Evolutionary conservation across 2,113 vertebrate genomes (phyloP).

Genomic region (human (Homo sapiens)): GRCh38 chr4:154050501-154051000

Average conservation of each 20-base stretch:
- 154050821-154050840: no score
- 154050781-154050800: no score
- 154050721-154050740: neutral
- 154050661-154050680: neutral
- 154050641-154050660: neutral
- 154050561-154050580: neutral
- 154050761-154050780: neutral
- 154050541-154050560: neutral
- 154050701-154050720: neutral
- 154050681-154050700: neutral
- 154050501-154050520: neutral
- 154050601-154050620: neutral
- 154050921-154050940: no score
- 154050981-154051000: no score
- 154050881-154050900: no score
- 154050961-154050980: no score
- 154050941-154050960: no score
- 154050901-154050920: no score
- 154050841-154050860: no score
- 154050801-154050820: no score
- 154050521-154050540: neutral
- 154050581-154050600: neutral
- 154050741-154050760: neutral
- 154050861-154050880: no score
- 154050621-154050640: neutral